Evolutionary conservation across 2,888 invertebrate species (phyloP).

Genomic region (Leistus spinibarbis): DNA sequence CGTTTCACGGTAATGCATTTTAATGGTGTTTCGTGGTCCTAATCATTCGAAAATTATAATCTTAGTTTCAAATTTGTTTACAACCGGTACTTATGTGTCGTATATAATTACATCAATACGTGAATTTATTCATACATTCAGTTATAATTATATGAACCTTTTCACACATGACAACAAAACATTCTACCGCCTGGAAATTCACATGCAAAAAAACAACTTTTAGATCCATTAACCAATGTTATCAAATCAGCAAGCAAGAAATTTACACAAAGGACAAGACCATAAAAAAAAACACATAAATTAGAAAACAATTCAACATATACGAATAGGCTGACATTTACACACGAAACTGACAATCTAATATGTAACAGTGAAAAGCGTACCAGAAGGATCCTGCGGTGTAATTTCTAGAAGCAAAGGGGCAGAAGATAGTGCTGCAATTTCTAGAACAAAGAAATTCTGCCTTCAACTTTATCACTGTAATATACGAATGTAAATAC

Average conservation of each 20-base stretch:
- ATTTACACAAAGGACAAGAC: slow-evolving; percentile 12
- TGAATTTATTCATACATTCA: neutral
- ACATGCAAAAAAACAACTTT: neutral
- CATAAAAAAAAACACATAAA: neutral
- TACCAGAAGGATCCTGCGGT: slow-evolving; percentile 60
- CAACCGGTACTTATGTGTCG: neutral
- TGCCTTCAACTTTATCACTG: neutral
- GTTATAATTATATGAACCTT: neutral
- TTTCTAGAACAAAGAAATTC: slow-evolving; percentile 46
- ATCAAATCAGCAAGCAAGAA: slow-evolving; percentile 13
- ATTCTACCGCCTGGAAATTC: neutral
- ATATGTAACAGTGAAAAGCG: slow-evolving; percentile 44
- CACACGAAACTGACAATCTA: neutral
- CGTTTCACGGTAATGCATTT: slow-evolving; percentile 7
- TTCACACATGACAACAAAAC: neutral
- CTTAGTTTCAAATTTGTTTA: neutral
- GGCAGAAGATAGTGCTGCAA: slow-evolving; percentile 50
- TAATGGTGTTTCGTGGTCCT: slow-evolving; percentile 3
- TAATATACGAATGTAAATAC: no score
- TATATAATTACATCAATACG: neutral
- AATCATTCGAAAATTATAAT: slow-evolving; percentile 3
- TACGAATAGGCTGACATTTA: slow-evolving; percentile 25
- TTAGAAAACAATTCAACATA: slow-evolving; percentile 19
- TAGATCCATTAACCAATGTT: neutral
- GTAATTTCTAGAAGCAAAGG: slow-evolving; percentile 60